Base-by-base conservation (phyloP, 2,888 invertebrate species). In the Apamea epomidion region DNA sequence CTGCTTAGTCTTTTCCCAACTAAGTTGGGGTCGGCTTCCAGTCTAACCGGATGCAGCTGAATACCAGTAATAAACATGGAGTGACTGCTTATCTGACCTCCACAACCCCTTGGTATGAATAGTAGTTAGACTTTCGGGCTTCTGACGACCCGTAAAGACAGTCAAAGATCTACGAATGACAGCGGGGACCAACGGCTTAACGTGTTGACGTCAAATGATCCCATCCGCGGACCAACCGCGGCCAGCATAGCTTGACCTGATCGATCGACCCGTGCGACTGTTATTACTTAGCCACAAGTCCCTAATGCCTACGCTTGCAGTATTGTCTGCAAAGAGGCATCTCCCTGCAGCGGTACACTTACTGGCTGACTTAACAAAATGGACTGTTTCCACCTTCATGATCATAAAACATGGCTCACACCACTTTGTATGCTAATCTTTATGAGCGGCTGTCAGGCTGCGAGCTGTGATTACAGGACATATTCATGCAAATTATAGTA, bases 401-500 rank as follows among this genome's bases (percentile, higher is more conserved):
- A 42, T n/a, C 71, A 64, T 67, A 64, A 14, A 69, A 54, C 68
- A 73, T n/a, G 73, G 64, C 67, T n/a, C 67, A 45, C 58, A 45
- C 4, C 72, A 82, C 80, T 88, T 65, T 78, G 65, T 82, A 88
- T 89, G 87, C 25, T 7, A 88, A 88, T 87, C 25, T 64, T 72
- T 68, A 80, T 77, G 77, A 71, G 68, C 74, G 65, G 67, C 76
- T 71, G 85, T 83, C 87, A 48, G 6, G 18, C 67, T 21, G 72
- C 32, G 42, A 65, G 37, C 68, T 77, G 51, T 80, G 73, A 87
- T 84, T 85, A 79, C 64, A 79, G 76, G 78, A 71, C 80, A 84
- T 84, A 75, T 76, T 82, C 48, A 89, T 87, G 88, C 69, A 87
- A 89, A 87, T 89, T 76, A 75, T 71, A 29, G 29, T 76, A 37